phyloP scores from a whole-genome alignment of 2,888 invertebrate species.

The Adineta ricciae region DNA sequence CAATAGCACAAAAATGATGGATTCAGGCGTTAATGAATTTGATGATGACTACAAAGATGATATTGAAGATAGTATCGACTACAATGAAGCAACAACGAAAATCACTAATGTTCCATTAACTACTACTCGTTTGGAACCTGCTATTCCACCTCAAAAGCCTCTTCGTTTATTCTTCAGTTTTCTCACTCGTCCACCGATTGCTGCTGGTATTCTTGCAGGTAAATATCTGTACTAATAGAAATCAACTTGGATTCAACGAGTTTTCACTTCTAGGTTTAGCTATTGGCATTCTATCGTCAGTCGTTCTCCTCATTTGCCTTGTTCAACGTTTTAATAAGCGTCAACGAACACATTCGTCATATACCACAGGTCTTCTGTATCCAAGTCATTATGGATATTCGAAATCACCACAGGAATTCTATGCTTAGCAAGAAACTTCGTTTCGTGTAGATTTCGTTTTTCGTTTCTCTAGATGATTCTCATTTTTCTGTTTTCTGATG shows the following conservation, averaged over 20 bases:
- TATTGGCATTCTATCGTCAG: not conserved
- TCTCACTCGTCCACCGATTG: not conserved
- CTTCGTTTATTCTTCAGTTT: not conserved
- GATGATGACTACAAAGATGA: not conserved
- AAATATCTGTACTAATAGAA: not conserved
- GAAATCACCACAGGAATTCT: not conserved
- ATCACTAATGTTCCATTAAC: not conserved
- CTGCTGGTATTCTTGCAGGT: not conserved
- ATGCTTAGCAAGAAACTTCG: not conserved
- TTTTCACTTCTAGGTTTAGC: not conserved
- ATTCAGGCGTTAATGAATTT: not conserved
- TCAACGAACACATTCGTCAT: not conserved
- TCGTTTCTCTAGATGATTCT: not conserved
- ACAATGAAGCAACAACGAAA: not conserved
- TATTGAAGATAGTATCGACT: not conserved
- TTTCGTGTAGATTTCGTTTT: not conserved
- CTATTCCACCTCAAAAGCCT: not conserved
- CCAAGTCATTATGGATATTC: constrained; percentile 8
- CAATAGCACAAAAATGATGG: not conserved
- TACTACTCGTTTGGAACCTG: not conserved
- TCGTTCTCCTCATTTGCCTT: not conserved
- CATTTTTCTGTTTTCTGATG: not conserved
- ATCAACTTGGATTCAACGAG: not conserved
- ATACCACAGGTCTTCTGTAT: not conserved
- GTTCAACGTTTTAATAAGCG: not conserved